Conservation (phyloP, 2,888 invertebrate species). For the Apamea sordens region DNA sequence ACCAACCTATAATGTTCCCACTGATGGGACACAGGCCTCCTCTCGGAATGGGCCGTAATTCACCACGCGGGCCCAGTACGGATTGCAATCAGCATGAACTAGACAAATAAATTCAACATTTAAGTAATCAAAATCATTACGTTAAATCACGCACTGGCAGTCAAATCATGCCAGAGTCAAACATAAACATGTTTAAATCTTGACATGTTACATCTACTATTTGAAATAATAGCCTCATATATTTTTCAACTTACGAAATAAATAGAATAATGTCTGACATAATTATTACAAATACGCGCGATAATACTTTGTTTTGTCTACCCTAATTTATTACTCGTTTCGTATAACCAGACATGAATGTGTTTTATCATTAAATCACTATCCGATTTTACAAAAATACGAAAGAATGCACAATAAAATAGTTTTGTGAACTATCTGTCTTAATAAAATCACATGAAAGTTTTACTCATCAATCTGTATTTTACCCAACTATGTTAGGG, state of each 20-base stretch:
- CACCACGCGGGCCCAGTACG: too few relatives aligned
- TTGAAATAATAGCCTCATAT: not conserved
- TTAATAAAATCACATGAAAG: too few relatives aligned
- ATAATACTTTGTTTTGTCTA: constrained; percentile 16
- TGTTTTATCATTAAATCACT: not conserved
- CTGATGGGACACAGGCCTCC: too few relatives aligned
- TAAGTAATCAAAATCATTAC: too few relatives aligned
- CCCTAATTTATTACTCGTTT: not conserved
- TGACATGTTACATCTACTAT: not conserved
- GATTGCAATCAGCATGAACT: too few relatives aligned
- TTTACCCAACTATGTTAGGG: too few relatives aligned
- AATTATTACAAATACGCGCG: constrained; percentile 16
- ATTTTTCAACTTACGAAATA: not conserved
- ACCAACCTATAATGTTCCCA: too few relatives aligned
- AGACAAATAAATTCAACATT: not conserved
- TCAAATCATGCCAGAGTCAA: not conserved
- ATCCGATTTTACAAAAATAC: constrained; percentile 7
- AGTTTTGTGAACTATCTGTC: too few relatives aligned
- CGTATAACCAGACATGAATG: not conserved
- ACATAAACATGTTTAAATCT: not conserved
- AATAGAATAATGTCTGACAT: constrained; percentile 3
- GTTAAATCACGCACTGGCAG: not conserved
- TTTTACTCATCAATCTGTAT: too few relatives aligned
- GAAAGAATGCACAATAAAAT: too few relatives aligned
- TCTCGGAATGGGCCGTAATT: too few relatives aligned